phyloP scores from a whole-genome alignment of 2,888 invertebrate genomes.

The Chrysina gloriosa region DNA sequence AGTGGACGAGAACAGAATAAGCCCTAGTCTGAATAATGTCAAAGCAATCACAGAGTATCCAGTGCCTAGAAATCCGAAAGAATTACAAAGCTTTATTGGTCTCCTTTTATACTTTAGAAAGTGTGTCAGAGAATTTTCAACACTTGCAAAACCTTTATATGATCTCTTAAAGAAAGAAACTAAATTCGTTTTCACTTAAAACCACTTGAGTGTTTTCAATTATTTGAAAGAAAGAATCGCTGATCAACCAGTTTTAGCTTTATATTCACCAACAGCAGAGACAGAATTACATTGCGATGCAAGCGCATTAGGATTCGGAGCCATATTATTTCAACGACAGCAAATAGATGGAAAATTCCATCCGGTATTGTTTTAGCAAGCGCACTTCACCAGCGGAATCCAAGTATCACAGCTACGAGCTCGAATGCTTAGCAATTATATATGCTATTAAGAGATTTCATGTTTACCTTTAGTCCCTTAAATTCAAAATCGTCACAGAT shows the following conservation, averaged over 20 bases:
- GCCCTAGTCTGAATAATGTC: constrained; percentile 46
- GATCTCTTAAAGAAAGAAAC: constrained; percentile 50
- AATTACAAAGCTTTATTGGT: constrained; percentile 52
- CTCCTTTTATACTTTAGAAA: constrained; percentile 53
- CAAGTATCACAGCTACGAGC: constrained; percentile 25
- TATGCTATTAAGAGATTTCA: constrained; percentile 52
- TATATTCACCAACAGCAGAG: constrained; percentile 54
- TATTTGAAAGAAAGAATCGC: constrained; percentile 46
- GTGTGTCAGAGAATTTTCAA: constrained; percentile 49
- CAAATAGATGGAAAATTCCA: constrained; percentile 16
- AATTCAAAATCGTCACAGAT: constrained; percentile 52
- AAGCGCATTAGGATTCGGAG: constrained; percentile 55
- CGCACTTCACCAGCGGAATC: constrained; percentile 12
- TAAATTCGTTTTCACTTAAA: constrained; percentile 49
- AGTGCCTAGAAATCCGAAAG: constrained; percentile 45
- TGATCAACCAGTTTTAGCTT: constrained; percentile 50
- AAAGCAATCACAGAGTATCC: constrained; percentile 50
- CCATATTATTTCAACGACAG: constrained; percentile 56
- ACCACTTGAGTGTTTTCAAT: constrained; percentile 48
- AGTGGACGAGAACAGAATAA: constrained; percentile 46
- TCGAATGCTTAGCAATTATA: constrained; percentile 45
- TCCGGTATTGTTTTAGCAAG: constrained; percentile 28
- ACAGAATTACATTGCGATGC: constrained; percentile 60
- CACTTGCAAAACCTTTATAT: constrained; percentile 53
- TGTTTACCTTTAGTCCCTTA: constrained; percentile 51